Evolutionary conservation across 2,113 vertebrate genomes (phyloP), one percentile per base, ranked within the genome.

Genomic region (Mirounga angustirostris): DNA sequence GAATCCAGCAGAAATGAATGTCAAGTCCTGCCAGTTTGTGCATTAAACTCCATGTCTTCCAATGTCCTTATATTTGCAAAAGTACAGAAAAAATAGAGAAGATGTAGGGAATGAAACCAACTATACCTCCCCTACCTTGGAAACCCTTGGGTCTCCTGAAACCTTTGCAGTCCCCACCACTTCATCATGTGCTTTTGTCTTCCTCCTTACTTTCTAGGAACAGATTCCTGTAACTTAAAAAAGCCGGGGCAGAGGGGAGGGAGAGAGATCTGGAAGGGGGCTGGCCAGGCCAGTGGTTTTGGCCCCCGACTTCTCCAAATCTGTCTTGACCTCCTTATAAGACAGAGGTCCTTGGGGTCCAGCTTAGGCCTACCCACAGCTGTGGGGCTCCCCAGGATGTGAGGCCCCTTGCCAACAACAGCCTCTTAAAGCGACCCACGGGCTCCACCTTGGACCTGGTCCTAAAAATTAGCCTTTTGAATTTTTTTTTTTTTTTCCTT

Each of bases 81-180:
- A 58, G 1, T 56, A 22, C 13, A 18, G 30, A 10, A n/a, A 46
- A 40, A 10, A n/a, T 21, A 13, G 13, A 30, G 26, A 13, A 10
- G 58, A 54, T 28, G 12, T 0, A 10, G 4, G 40, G 14, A 59
- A 50, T 11, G 4, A 50, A 59, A 46, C 10, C 2, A 21, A 19
- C 10, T 21, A 46, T 40, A 4, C 5, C 36, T 78, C 36, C 86
- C 3, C 7, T 43, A 9, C 26, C 16, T 52, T 7, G 36, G 58
- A 58, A 59, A 94, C 43, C 74, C 28, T 1, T 8, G 36, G 11
- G 43, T 30, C 33, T 56, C 40, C 26, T 33, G 46, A 81, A 65
- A 24, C 3, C 14, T 10, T 61, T 16, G 4, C 2, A 16, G 21
- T 14, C 3, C 13, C 1, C 4, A 6, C 8, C 21, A 4, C 19